Base-by-base conservation (phyloP, 2,888 invertebrate genomes). In the Agonum fuliginosum region DNA sequence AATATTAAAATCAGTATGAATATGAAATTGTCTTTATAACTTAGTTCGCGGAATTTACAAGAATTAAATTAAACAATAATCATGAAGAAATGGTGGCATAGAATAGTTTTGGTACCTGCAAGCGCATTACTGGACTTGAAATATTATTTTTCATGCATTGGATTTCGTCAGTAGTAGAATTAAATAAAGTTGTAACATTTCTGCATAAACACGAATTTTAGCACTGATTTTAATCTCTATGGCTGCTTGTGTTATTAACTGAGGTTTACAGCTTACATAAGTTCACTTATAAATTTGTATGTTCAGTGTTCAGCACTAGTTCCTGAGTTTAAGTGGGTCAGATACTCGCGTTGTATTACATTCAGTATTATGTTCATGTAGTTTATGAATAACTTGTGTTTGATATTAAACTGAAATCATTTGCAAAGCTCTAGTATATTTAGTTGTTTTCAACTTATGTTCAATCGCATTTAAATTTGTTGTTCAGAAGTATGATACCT, bases 271-370 rank as follows among this genome's bases (percentile, higher is more conserved):
- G 30, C 58, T 30, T 62, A 30, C 58, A 62, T 30, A 62, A 62
- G 58, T 62, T 30, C 17, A 62, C 30, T 62, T 30, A 62, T 62
- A 62, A 62, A 62, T 62, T 62, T 62, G 58, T 62, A 62, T 62
- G 58, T 17, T 62, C 58, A 30, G 30, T 24, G 54, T 30, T 30
- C 30, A n/a, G n/a, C n/a, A n/a, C 22, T 54, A 22, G 22, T 54
- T 12, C 24, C 22, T 10, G 12, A 12, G 10, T 37, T 37, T n/a
- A 54, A 54, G 22, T 54, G 54, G 54, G 54, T 54, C 54, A 54
- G 10, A 37, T 37, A n/a, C 37, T 12, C 37, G 10, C 54, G 24
- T 24, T 54, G 22, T 12, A 37, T 37, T 54, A 24, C 54, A 54
- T 20, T 20, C 54, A 22, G 24, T 24, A 24, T n/a, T n/a, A n/a